Evolutionary conservation across 2,797 vertebrate genomes (phyloP).

Genomic region (Acridotheres tristis): DNA sequence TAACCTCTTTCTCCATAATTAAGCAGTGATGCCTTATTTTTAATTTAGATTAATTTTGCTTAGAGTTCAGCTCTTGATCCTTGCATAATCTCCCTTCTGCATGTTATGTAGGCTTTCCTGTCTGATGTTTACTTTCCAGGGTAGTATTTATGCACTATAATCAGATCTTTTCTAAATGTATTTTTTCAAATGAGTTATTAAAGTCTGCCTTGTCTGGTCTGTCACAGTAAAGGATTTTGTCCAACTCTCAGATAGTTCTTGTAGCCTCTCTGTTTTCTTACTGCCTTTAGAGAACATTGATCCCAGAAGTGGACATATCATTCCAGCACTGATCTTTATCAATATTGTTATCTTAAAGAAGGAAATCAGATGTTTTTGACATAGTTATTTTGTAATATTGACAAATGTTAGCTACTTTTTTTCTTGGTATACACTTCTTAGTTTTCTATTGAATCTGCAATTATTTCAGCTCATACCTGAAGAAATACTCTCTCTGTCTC

Average conservation of each 20-base stretch:
- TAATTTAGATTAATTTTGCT: neutral
- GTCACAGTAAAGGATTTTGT: neutral
- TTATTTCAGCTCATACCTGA: neutral
- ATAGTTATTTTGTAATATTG: neutral
- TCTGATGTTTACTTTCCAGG: neutral
- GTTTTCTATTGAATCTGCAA: neutral
- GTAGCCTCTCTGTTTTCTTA: neutral
- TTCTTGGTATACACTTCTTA: neutral
- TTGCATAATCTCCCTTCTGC: neutral
- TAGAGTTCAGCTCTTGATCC: neutral
- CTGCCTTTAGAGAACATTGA: neutral
- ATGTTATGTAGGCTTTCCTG: neutral
- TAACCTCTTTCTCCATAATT: neutral
- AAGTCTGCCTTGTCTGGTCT: neutral
- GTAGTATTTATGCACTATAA: neutral
- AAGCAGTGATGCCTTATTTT: neutral
- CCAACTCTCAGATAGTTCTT: neutral
- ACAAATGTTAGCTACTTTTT: neutral
- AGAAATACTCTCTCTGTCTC: neutral
- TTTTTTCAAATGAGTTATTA: slow-evolving; percentile 1
- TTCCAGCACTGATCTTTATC: neutral
- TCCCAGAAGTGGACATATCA: neutral
- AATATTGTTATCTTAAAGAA: neutral
- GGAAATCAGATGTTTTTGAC: neutral
- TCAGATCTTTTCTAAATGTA: neutral